These are phyloP conservation scores for Chrysaora quinquecirrha DNA, from an alignment of 30 jellyfish, hydroid and myxozoan genomes.

Conservation along the genomic window DNA sequence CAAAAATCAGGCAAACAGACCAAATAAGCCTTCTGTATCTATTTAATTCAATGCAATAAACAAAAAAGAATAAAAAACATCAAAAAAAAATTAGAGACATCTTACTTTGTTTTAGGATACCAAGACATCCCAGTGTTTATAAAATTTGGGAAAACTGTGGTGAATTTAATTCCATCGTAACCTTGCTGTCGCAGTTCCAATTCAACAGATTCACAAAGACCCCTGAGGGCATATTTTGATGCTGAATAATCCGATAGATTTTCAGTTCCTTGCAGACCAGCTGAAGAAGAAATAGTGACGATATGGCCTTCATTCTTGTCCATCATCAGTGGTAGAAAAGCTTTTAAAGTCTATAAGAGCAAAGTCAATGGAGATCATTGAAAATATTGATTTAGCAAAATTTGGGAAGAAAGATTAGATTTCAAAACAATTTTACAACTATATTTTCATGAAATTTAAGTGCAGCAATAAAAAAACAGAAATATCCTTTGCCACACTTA, in stretches of 20 bases:
- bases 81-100: neutral
- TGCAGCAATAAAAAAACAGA: too few relatives aligned
- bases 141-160: constrained; percentile 79
- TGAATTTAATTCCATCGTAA: constrained; percentile 57
- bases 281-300: constrained; percentile 81
- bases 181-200: constrained; percentile 78
- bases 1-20: too few relatives aligned
- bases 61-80: too few relatives aligned
- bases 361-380: too few relatives aligned
- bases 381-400: neutral
- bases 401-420: neutral
- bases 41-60: too few relatives aligned
- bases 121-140: constrained; percentile 87
- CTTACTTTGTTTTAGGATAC: constrained; percentile 88
- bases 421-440: too few relatives aligned
- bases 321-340: constrained; percentile 84
- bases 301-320: constrained; percentile 84
- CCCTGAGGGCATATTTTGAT: constrained; percentile 74
- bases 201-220: constrained; percentile 65
- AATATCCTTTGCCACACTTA: too few relatives aligned
- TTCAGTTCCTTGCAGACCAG: constrained; percentile 83
- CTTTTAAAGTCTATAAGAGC: constrained; percentile 65
- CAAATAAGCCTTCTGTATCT: too few relatives aligned
- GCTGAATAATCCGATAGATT: constrained; percentile 84
- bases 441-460: too few relatives aligned